Evolutionary conservation across 2,888 invertebrate species (phyloP), one percentile per base, ranked within the genome.

Genomic region (Orthosia gracilis): DNA sequence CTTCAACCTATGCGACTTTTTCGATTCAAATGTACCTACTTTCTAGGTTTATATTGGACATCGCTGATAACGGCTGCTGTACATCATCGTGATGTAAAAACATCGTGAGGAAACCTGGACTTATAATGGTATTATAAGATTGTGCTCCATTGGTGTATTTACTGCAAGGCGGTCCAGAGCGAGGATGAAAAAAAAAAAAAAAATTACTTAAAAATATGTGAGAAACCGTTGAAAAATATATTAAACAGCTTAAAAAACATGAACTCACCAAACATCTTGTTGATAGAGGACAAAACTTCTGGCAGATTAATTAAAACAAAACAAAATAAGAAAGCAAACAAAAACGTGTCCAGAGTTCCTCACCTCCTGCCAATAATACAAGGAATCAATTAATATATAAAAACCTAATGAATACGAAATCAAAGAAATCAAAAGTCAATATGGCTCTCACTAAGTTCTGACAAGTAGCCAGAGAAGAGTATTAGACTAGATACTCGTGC

Each of bases 341-440:
- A 13, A 45, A n/a, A 45, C 40, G 40, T 31, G 7, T 15, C 40
- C n/a, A 4, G 18, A 18, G 21, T 21, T 11, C 23, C 23, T 5
- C 9, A 12, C 17, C 7, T 17, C 9, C 58, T 17, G 17, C 45
- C 47, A 45, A 52, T 47, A n/a, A 70, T 59, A 54, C 12, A 18
- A 26, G 9, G 18, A 54, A 26, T 61, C 72, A 54, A 61, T 79
- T 11, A 75, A 78, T 59, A 5, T 40, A n/a, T 59, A 40, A 78
- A 23, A 23, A n/a, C 17, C 11, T 52, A 47, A 47, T 26, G 17
- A 78, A 71, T 52, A 40, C 40, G 40, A 59, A 47, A 7, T 13
- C 17, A 45, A 40, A 40, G 21, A 18, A 59, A 59, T 47, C 49
- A 54, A n/a, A n/a, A n/a, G 59, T 59, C 47, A 54, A n/a, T 1